A percentile compares a stretch with the other conserved stretches of the same genome.
These are phyloP conservation scores for Butorides virescens DNA, from an alignment of 2,113 vertebrate species.

Conservation along the genomic window DNA sequence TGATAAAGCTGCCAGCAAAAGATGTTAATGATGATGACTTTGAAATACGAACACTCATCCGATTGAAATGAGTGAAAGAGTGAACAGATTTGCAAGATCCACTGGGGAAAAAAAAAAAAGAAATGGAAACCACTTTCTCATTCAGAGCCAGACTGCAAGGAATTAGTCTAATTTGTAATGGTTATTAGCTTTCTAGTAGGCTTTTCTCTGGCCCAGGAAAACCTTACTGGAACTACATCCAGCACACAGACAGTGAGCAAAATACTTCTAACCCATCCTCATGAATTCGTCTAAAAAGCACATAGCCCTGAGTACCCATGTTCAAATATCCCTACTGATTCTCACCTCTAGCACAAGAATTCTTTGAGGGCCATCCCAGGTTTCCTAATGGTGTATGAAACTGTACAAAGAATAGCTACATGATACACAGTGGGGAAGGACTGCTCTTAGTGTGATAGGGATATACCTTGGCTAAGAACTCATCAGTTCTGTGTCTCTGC, in stretches of 20 bases:
- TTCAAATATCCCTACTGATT: neutral
- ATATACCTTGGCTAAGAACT: neutral
- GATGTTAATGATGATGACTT: neutral
- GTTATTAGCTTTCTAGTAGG: neutral
- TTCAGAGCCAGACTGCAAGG: neutral
- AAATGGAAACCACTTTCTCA: neutral
- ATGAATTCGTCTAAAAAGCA: neutral
- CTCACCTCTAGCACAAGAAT: neutral
- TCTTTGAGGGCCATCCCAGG: neutral
- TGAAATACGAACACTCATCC: neutral
- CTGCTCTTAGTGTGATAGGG: neutral
- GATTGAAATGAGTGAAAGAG: neutral
- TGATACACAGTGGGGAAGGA: neutral
- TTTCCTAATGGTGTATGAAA: neutral
- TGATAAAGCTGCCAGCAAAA: neutral
- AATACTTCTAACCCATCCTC: neutral
- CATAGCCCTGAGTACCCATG: no score
- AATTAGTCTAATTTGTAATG: neutral
- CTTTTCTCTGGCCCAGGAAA: neutral
- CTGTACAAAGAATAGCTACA: neutral
- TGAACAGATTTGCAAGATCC: neutral
- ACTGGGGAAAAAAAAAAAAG: neutral
- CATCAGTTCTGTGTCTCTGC: neutral
- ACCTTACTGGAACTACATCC: neutral
- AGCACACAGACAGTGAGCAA: neutral